A percentile compares a stretch with the other conserved stretches of the same genome.
Evolutionary conservation across 2,888 invertebrate genomes (phyloP).

Genomic region (Iselma pallidipennis): DNA sequence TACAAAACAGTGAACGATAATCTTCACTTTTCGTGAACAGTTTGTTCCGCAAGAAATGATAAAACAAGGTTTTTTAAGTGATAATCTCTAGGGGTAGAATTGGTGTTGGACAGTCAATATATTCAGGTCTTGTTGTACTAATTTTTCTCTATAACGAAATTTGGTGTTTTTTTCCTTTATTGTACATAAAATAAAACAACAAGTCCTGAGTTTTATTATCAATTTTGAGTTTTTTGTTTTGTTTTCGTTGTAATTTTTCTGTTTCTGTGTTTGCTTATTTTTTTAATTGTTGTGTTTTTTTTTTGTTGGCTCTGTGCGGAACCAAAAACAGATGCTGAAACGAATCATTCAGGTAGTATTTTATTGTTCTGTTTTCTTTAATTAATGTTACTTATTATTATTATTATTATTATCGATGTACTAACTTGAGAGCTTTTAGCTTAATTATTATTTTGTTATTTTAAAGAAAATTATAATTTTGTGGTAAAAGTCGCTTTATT

Average conservation of each 20-base stretch:
- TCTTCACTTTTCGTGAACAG: no score
- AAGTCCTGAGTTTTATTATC: neutral
- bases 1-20: no score
- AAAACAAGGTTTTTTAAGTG: no score
- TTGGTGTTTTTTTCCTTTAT: neutral
- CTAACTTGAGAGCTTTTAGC: slow-evolving; percentile 17
- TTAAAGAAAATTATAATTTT: slow-evolving; percentile 11
- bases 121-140: neutral
- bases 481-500: slow-evolving; percentile 1
- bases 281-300: slow-evolving; percentile 34
- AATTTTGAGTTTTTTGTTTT: neutral
- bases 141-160: no score
- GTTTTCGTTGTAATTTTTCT: slow-evolving; percentile 15
- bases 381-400: no score
- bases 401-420: neutral
- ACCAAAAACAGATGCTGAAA: slow-evolving; percentile 51
- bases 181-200: neutral
- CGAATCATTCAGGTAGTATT: slow-evolving; percentile 54
- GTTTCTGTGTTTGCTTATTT: slow-evolving; percentile 38
- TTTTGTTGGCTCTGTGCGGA: slow-evolving; percentile 43
- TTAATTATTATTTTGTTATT: slow-evolving; percentile 16
- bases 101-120: neutral
- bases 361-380: slow-evolving; percentile 41
- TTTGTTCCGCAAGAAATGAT: no score
- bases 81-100: neutral